phyloP scores from a whole-genome alignment of 2,797 vertebrate species.

The Myiotriccus ornatus region DNA sequence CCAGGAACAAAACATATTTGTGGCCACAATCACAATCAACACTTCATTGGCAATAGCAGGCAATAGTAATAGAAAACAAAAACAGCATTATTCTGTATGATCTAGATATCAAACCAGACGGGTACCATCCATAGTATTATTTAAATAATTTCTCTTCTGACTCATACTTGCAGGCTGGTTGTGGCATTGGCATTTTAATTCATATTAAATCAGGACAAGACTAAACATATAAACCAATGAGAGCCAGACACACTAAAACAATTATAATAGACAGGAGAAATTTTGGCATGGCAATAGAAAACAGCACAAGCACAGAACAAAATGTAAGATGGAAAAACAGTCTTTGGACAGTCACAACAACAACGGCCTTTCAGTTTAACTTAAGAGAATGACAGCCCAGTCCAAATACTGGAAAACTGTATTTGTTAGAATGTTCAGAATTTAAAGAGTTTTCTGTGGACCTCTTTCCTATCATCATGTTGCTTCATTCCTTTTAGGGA shows the following conservation, averaged over 20 bases:
- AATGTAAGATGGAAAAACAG: conserved; percentile 45
- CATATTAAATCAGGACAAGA: conserved; percentile 61
- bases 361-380: conserved; percentile 18
- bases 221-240: conserved; percentile 64
- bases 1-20: conserved; percentile 55
- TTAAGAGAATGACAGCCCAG: neutral
- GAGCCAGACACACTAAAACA: conserved; percentile 56
- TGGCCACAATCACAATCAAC: conserved; percentile 54
- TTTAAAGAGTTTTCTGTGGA: neutral
- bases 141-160: conserved; percentile 58
- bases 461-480: neutral
- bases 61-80: conserved; percentile 52
- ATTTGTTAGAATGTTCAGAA: neutral
- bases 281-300: conserved; percentile 48
- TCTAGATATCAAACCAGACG: conserved; percentile 46
- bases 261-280: conserved; percentile 62
- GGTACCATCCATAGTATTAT: conserved; percentile 4
- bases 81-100: conserved; percentile 27
- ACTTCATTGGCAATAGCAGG: conserved; percentile 38
- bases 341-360: conserved; percentile 22
- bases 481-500: neutral
- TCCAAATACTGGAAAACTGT: neutral
- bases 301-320: conserved; percentile 54
- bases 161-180: conserved; percentile 48
- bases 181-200: conserved; percentile 45